Evolutionary conservation across 2,888 invertebrate species (phyloP).

Genomic region (Teleiodes luculella): DNA sequence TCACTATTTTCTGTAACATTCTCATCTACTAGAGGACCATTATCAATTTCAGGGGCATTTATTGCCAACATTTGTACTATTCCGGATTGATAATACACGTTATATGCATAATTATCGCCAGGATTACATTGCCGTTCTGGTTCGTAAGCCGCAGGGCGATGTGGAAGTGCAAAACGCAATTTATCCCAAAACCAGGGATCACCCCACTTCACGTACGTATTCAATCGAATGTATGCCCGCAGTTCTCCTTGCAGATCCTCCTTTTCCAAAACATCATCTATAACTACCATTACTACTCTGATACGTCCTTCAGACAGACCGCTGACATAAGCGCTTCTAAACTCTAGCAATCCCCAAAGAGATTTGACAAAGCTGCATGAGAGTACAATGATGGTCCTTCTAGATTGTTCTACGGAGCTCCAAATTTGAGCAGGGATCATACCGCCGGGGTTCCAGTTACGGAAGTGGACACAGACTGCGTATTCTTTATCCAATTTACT

Average conservation of each 20-base stretch:
- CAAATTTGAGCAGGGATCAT: conserved; percentile 84
- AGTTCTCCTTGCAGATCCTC: conserved; percentile 57
- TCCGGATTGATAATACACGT: background rate
- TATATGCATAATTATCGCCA: background rate
- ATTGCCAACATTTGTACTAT: background rate
- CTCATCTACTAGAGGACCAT: background rate
- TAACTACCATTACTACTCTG: conserved; percentile 83
- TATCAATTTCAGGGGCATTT: background rate
- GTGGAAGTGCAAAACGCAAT: conserved; percentile 83
- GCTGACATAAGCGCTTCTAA: conserved; percentile 71
- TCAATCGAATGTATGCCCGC: conserved; percentile 82
- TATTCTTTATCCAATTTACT: conserved; percentile 75
- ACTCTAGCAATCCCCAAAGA: conserved; percentile 83
- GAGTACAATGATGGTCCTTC: conserved; percentile 32
- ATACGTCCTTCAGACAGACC: conserved; percentile 71
- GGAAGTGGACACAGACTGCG: conserved; percentile 83
- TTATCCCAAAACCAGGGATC: conserved; percentile 90
- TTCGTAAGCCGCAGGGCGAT: background rate
- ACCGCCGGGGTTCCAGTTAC: conserved; percentile 87
- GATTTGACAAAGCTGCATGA: conserved; percentile 33
- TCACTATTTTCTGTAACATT: background rate
- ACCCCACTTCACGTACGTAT: conserved; percentile 89
- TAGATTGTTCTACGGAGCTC: conserved; percentile 84
- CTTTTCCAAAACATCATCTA: conserved; percentile 80
- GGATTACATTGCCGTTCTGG: background rate